A percentile compares a stretch with the other conserved stretches of the same genome.
Evolutionary conservation across 1,140 invertebrate genomes (phyloP).

Genomic region (Trachymyrmex cornetzi): DNA sequence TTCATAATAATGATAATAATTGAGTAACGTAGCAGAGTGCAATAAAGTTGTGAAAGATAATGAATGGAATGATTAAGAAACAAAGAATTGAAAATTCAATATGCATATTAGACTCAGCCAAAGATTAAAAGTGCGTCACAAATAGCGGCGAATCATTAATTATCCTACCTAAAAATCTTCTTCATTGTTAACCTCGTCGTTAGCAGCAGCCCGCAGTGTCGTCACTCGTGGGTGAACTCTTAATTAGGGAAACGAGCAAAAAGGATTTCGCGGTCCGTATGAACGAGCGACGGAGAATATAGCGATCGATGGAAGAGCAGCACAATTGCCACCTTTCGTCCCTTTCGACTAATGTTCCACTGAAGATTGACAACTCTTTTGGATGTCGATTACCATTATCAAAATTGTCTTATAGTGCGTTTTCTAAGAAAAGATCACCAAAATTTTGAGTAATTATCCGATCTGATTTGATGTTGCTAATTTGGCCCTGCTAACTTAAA

Average conservation of each 20-base stretch:
- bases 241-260: slow-evolving; percentile 68
- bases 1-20: slow-evolving; percentile 18
- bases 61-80: slow-evolving; percentile 15
- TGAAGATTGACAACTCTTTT: no score
- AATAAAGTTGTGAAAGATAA: background rate
- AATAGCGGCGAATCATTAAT: slow-evolving; percentile 36
- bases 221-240: slow-evolving; percentile 46
- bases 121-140: slow-evolving; percentile 13
- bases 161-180: slow-evolving; percentile 12
- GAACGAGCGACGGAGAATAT: slow-evolving; percentile 9
- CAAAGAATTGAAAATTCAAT: slow-evolving; percentile 24
- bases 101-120: slow-evolving; percentile 12
- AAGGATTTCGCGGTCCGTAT: slow-evolving; percentile 31
- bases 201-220: slow-evolving; percentile 42
- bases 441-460: no score
- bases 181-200: slow-evolving; percentile 37
- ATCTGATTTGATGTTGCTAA: no score
- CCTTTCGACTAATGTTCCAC: no score
- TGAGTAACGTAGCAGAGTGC: background rate
- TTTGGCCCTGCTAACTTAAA: no score
- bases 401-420: no score
- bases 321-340: no score
- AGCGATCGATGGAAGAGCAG: slow-evolving; percentile 25
- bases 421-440: no score
- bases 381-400: no score